phyloP scores from a whole-genome alignment of 2,797 vertebrate genomes.

The Syndactyla subalaris region DNA sequence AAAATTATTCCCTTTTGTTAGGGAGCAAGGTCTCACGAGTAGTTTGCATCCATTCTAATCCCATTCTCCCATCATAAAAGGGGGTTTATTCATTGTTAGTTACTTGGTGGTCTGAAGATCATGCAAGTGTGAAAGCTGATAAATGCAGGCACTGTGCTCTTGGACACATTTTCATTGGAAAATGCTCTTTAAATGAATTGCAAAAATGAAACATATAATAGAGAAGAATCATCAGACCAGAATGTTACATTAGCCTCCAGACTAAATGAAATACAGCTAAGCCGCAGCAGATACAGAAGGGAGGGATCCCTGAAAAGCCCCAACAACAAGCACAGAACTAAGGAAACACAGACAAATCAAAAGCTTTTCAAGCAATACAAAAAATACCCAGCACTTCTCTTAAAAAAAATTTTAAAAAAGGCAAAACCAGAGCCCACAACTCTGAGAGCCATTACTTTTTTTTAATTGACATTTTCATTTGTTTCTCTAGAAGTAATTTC shows the following conservation, averaged over 20 bases:
- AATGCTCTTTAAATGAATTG: not conserved
- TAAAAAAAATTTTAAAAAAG: not conserved
- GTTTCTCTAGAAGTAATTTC: conserved; percentile 15
- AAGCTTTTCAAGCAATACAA: not conserved
- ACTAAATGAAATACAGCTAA: not conserved
- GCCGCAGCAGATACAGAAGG: not conserved
- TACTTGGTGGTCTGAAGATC: not conserved
- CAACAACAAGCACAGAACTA: not conserved
- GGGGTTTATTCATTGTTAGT: not conserved
- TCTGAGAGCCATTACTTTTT: not conserved
- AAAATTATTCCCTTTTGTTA: not conserved
- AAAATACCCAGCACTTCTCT: not conserved
- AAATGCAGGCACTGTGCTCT: not conserved
- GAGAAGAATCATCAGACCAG: not conserved
- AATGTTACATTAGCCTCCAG: not conserved
- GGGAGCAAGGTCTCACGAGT: not conserved
- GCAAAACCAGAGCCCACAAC: not conserved
- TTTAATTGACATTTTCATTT: conserved; percentile 46
- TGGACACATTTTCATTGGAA: not conserved
- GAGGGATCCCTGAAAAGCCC: not conserved
- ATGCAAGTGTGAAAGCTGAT: not conserved
- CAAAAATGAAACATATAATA: not conserved
- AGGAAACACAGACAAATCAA: not conserved
- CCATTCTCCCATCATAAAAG: not conserved
- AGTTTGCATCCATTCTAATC: not conserved